A percentile compares a stretch with the other conserved stretches of the same genome.
phyloP scores from a whole-genome alignment of 1,140 invertebrate species.

The Solenopsis invicta region DNA sequence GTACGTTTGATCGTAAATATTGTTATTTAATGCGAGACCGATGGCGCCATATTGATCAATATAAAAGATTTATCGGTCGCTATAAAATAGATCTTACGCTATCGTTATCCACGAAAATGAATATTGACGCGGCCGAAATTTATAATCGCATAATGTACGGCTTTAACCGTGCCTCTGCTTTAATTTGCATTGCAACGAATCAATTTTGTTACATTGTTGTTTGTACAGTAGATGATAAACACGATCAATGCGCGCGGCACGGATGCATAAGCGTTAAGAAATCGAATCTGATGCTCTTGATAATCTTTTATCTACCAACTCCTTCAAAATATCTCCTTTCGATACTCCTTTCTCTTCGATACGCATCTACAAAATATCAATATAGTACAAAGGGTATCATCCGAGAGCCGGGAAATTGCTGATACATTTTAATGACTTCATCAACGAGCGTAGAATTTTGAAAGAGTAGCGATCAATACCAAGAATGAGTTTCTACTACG shows the following conservation, averaged over 20 bases:
- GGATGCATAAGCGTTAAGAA: background rate
- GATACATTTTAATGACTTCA: slow-evolving; percentile 56
- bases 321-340: background rate
- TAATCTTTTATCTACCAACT: background rate
- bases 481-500: slow-evolving; percentile 11
- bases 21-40: slow-evolving; percentile 72
- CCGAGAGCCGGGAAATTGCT: slow-evolving; percentile 37
- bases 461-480: slow-evolving; percentile 18
- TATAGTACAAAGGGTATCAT: slow-evolving; percentile 18
- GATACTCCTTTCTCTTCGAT: background rate
- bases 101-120: slow-evolving; percentile 62
- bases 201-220: slow-evolving; percentile 17
- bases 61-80: slow-evolving; percentile 70
- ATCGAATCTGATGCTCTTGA: background rate
- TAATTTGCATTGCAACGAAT: slow-evolving; percentile 19
- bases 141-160: slow-evolving; percentile 54
- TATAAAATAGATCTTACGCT: slow-evolving; percentile 74
- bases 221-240: background rate
- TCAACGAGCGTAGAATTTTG: slow-evolving; percentile 40
- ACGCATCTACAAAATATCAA: slow-evolving; percentile 25
- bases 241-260: too few relatives aligned
- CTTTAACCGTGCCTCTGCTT: slow-evolving; percentile 41
- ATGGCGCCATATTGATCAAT: slow-evolving; percentile 68
- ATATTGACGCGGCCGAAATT: slow-evolving; percentile 67
- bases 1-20: slow-evolving; percentile 75